phyloP scores from a whole-genome alignment of 1,140 invertebrate species.

The Eciton burchellii region DNA sequence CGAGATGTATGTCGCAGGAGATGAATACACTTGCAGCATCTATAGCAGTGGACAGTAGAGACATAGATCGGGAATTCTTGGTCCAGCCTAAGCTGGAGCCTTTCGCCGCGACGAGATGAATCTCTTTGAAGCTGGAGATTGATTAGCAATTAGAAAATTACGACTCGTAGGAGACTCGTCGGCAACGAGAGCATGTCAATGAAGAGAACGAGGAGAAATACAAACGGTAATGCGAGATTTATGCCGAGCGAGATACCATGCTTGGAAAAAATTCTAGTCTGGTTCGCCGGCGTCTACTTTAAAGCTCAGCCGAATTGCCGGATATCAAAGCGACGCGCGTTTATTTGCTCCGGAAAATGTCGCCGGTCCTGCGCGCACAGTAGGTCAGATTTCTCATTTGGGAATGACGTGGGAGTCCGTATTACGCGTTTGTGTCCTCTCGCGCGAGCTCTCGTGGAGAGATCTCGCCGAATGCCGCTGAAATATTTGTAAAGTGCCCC shows the following conservation, averaged over 20 bases:
- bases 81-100: no score
- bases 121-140: no score
- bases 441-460: slow-evolving; percentile 31
- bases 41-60: no score
- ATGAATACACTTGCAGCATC: neutral
- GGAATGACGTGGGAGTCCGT: slow-evolving; percentile 43
- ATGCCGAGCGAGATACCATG: neutral
- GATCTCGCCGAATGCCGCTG: slow-evolving; percentile 26
- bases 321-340: slow-evolving; percentile 5
- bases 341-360: slow-evolving; percentile 54
- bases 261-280: neutral
- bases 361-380: slow-evolving; percentile 14
- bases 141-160: no score
- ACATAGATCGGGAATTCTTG: no score
- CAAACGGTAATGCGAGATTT: neutral
- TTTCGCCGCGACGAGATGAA: no score
- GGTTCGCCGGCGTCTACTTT: neutral
- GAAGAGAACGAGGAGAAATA: neutral
- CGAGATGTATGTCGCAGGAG: no score
- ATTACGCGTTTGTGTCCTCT: slow-evolving; percentile 28
- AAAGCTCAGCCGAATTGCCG: slow-evolving; percentile 35
- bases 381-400: slow-evolving; percentile 58
- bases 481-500: slow-evolving; percentile 54
- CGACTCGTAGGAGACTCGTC: no score
- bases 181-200: neutral